These are phyloP conservation scores for Heliornis fulica DNA, from an alignment of 2,113 vertebrate genomes.

Conservation along the genomic window DNA sequence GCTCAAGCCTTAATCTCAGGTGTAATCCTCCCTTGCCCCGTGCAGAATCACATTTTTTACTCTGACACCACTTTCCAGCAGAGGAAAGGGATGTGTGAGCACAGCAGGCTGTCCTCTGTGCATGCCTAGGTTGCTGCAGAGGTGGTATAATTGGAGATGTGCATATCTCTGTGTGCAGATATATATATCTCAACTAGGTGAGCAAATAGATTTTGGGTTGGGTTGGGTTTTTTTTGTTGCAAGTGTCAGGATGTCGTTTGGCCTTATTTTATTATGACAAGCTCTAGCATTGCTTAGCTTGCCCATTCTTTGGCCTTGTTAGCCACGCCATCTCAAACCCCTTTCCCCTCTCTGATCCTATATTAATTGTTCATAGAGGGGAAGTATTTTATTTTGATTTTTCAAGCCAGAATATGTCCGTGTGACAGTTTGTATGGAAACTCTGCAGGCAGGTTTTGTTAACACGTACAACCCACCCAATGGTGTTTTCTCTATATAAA, in stretches of 20 bases:
- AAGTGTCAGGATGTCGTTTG: no score
- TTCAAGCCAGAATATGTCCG: background rate
- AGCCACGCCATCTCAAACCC: background rate
- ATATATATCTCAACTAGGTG: no score
- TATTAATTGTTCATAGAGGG: background rate
- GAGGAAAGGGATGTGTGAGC: background rate
- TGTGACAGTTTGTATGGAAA: background rate
- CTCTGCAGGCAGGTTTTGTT: background rate
- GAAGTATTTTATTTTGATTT: background rate
- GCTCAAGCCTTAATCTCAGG: fast-evolving
- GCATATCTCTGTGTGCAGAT: no score
- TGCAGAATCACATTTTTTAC: background rate
- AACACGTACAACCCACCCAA: background rate
- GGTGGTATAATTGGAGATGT: fast-evolving
- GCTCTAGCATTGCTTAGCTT: background rate
- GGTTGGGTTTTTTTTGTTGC: background rate
- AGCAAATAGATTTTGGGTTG: background rate
- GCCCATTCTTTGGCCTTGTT: background rate
- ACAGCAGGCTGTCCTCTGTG: background rate
- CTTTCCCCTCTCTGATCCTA: background rate
- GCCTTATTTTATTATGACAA: conserved; percentile 42
- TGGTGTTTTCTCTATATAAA: background rate
- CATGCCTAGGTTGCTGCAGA: background rate
- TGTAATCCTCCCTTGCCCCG: background rate
- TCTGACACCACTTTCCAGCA: fast-evolving